These are phyloP conservation scores for Disparrhopalites patrizii DNA, from an alignment of 2,888 invertebrate genomes.

Conservation along the genomic window DNA sequence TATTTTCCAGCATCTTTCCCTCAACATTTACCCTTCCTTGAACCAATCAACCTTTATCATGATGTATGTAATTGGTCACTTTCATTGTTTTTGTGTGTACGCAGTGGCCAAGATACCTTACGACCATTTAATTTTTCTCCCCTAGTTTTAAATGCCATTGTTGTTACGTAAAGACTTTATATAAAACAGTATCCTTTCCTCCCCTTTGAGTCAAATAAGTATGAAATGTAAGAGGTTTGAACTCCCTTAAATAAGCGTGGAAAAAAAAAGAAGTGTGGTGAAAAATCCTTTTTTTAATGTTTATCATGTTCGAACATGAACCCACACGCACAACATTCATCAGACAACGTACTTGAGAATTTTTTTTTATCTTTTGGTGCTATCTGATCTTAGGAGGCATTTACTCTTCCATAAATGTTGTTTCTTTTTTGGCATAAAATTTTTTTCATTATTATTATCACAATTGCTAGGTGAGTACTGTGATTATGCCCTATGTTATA, in stretches of 20 bases:
- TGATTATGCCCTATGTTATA: not conserved
- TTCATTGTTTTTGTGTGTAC: not conserved
- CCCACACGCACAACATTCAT: not conserved
- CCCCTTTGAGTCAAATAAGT: not conserved
- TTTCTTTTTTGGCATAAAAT: too few species aligned
- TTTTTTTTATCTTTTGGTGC: too few species aligned
- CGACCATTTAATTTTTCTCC: not conserved
- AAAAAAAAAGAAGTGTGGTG: not conserved
- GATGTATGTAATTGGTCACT: not conserved
- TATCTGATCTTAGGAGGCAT: conserved; percentile 20
- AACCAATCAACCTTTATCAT: not conserved
- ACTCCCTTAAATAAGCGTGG: not conserved
- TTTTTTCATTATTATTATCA: too few species aligned
- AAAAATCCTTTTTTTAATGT: not conserved
- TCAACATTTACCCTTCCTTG: too few species aligned
- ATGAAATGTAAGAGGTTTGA: not conserved
- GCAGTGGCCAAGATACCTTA: not conserved
- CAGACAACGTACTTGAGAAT: not conserved
- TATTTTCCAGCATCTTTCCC: too few species aligned
- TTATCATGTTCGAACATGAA: not conserved
- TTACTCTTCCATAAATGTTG: conserved; percentile 8
- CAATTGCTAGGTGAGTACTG: not conserved
- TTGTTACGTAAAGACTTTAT: not conserved
- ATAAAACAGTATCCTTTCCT: not conserved
- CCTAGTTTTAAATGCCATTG: not conserved